phyloP scores from a whole-genome alignment of 2,797 vertebrate species.

The Botia kubotai region DNA sequence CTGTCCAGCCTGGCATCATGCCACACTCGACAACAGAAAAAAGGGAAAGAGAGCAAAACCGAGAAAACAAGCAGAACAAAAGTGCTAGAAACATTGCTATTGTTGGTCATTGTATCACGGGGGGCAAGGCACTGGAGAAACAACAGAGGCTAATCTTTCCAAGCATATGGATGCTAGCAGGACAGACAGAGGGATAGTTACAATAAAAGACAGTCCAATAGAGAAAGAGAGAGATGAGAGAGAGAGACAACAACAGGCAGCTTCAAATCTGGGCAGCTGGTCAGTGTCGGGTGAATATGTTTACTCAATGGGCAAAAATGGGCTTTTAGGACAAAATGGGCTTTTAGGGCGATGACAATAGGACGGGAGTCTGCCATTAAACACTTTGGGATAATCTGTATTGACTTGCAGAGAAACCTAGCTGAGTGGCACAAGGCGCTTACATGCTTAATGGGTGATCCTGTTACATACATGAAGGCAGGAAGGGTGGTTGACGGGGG shows the following conservation, averaged over 20 bases:
- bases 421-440: slow-evolving; percentile 52
- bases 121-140: slow-evolving; percentile 73
- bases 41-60: slow-evolving; percentile 30
- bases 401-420: slow-evolving; percentile 48
- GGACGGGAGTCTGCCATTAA: slow-evolving; percentile 53
- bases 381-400: slow-evolving; percentile 57
- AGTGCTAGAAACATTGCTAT: slow-evolving; percentile 63
- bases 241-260: slow-evolving; percentile 58
- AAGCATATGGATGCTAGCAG: slow-evolving; percentile 76
- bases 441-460: slow-evolving; percentile 51
- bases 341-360: slow-evolving; percentile 59
- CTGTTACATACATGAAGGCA: slow-evolving; percentile 42
- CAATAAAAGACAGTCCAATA: slow-evolving; percentile 49
- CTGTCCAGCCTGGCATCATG: slow-evolving; percentile 58
- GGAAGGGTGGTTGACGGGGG: not conserved
- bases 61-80: slow-evolving; percentile 41
- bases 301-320: slow-evolving; percentile 61
- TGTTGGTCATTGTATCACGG: slow-evolving; percentile 72
- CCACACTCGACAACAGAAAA: slow-evolving; percentile 32
- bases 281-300: slow-evolving; percentile 58
- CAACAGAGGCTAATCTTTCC: slow-evolving; percentile 74
- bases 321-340: slow-evolving; percentile 61
- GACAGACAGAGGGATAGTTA: slow-evolving; percentile 51
- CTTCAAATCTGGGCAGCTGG: slow-evolving; percentile 64
- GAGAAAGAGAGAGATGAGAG: slow-evolving; percentile 48